These are phyloP conservation scores for Gallinago nigripennis DNA, from an alignment of 2,797 vertebrate genomes.

Conservation along the genomic window DNA sequence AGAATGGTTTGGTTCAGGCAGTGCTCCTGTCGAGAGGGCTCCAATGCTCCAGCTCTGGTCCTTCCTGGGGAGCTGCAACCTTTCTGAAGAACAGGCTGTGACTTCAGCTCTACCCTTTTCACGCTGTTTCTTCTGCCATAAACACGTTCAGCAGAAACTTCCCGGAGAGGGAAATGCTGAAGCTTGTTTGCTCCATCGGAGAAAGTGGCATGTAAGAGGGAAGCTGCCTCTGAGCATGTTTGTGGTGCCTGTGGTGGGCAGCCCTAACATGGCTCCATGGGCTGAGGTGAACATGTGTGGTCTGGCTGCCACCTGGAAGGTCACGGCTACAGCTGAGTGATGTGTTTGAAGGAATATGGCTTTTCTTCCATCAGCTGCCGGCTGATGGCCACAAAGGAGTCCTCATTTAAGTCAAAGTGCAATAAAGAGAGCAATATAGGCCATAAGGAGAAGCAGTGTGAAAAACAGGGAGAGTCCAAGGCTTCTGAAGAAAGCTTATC, in stretches of 20 bases:
- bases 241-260: not conserved
- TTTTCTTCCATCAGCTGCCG: not conserved
- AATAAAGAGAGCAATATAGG: not conserved
- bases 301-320: not conserved
- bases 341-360: not conserved
- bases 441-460: not conserved
- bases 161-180: not conserved
- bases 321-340: not conserved
- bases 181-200: not conserved
- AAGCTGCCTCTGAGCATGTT: fast-evolving
- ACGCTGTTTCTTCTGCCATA: not conserved
- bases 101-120: not conserved
- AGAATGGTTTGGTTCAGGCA: not conserved
- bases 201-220: not conserved
- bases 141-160: not conserved
- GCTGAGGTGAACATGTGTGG: not conserved
- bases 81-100: not conserved
- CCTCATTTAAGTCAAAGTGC: not conserved
- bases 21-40: not conserved
- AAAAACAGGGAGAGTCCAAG: not conserved
- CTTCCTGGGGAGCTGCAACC: not conserved
- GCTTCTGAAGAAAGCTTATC: not conserved
- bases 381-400: not conserved
- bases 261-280: fast-evolving
- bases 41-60: fast-evolving